Conservation (phyloP, 1,140 invertebrate species). For the Papilio xuthus region DNA sequence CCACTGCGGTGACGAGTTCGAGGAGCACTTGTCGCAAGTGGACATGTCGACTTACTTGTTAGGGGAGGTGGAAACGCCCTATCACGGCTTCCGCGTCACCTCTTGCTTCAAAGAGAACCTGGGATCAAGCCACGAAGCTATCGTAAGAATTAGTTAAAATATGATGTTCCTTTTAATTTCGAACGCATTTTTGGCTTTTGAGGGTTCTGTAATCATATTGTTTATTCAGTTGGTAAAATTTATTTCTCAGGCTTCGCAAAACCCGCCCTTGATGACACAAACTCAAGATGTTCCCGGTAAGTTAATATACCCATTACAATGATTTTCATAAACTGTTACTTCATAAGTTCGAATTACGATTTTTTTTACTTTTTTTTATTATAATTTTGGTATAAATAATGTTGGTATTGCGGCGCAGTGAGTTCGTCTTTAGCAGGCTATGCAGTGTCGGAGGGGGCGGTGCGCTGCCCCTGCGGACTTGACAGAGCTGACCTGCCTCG, state of each 20-base stretch:
- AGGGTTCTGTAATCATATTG: background rate
- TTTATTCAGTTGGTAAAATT: background rate
- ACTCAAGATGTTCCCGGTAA: background rate
- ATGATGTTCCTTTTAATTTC: too few relatives aligned
- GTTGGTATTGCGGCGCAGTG: background rate
- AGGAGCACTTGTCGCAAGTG: slow-evolving; percentile 50
- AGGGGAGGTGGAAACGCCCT: slow-evolving; percentile 59
- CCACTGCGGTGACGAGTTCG: slow-evolving; percentile 15
- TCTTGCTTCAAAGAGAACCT: slow-evolving; percentile 47
- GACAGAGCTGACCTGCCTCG: background rate
- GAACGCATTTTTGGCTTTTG: too few relatives aligned
- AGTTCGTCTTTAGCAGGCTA: background rate
- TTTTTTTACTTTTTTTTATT: too few relatives aligned
- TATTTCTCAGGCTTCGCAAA: slow-evolving; percentile 55
- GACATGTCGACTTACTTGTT: slow-evolving; percentile 45
- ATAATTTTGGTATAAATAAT: background rate
- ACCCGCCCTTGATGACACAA: slow-evolving; percentile 45
- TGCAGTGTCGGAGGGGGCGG: background rate
- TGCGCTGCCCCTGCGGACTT: background rate
- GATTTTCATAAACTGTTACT: too few relatives aligned
- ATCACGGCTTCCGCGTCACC: slow-evolving; percentile 49
- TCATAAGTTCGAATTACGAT: too few relatives aligned
- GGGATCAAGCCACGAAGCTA: slow-evolving; percentile 53
- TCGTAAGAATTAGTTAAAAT: slow-evolving; percentile 46
- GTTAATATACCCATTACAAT: background rate